Percentiles rank a stretch among this genome's conserved stretches.
phyloP scores from a whole-genome alignment of 2,113 vertebrate species.

The human (Homo sapiens) region DNA sequence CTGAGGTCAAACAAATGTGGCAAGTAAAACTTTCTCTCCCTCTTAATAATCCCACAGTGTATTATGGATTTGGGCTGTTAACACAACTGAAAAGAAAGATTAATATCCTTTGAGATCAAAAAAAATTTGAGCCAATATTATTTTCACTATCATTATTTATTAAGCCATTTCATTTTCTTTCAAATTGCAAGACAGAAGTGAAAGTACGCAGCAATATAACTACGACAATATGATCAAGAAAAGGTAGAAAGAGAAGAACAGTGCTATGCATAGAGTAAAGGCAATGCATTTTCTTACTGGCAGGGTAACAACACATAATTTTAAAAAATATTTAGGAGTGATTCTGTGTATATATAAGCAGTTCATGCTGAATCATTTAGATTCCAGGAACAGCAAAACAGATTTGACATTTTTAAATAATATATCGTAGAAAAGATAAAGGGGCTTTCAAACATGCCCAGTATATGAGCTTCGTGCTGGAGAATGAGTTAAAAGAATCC shows the following conservation, averaged over 20 bases:
- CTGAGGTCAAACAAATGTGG: neutral
- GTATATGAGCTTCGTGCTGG: conserved; percentile 60
- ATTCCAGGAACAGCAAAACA: conserved; percentile 75
- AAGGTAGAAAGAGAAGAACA: neutral
- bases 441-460: conserved; percentile 77
- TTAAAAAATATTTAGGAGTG: conserved; percentile 67
- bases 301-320: conserved; percentile 64
- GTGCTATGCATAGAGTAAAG: neutral
- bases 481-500: conserved; percentile 77
- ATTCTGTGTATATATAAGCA: conserved; percentile 67
- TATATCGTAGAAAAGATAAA: conserved; percentile 82
- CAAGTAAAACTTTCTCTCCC: neutral
- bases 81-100: neutral
- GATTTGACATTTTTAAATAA: conserved; percentile 88
- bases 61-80: neutral
- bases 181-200: neutral
- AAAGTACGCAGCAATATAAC: neutral
- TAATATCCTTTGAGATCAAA: neutral
- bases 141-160: neutral
- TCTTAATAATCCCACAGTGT: neutral
- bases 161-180: neutral
- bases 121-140: neutral
- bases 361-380: conserved; percentile 77
- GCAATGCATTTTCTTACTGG: conserved; percentile 20
- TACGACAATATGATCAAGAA: neutral